These are phyloP conservation scores for Plemyria rubiginata DNA, from an alignment of 2,888 invertebrate genomes.

Conservation along the genomic window DNA sequence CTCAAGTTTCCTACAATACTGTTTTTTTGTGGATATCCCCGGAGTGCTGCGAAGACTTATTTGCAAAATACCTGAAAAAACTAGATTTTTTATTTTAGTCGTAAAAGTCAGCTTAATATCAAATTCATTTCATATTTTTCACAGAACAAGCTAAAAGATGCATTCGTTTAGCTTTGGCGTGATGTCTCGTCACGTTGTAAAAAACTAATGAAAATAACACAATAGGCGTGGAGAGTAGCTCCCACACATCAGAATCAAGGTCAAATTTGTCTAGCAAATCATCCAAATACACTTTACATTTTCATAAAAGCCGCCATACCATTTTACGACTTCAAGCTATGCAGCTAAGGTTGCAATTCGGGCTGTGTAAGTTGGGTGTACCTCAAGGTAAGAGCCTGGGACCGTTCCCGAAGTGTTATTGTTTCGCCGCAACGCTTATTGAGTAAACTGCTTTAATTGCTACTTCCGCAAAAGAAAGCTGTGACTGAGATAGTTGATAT, in stretches of 20 bases:
- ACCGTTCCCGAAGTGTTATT: slow-evolving; percentile 74
- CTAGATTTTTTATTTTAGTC: too few species aligned
- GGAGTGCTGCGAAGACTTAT: too few species aligned
- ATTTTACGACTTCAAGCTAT: slow-evolving; percentile 39
- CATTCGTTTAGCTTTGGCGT: slow-evolving; percentile 37
- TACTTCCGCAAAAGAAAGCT: slow-evolving; percentile 68
- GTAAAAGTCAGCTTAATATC: too few species aligned
- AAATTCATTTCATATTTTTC: neutral
- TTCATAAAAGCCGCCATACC: slow-evolving; percentile 31
- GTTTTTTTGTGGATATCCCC: too few species aligned
- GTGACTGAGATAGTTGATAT: slow-evolving; percentile 47
- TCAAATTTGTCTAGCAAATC: slow-evolving; percentile 76
- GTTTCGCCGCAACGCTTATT: slow-evolving; percentile 64
- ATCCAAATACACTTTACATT: slow-evolving; percentile 62
- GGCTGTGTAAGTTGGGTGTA: slow-evolving; percentile 38
- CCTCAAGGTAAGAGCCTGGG: slow-evolving; percentile 71
- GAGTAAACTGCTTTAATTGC: slow-evolving; percentile 71
- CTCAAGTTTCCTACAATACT: too few species aligned
- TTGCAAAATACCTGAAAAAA: too few species aligned
- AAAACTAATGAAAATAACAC: slow-evolving; percentile 75
- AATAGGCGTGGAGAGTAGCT: slow-evolving; percentile 71
- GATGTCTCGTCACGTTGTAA: slow-evolving; percentile 59
- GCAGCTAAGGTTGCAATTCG: slow-evolving; percentile 33
- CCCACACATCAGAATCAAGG: slow-evolving; percentile 74
- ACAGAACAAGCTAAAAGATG: slow-evolving; percentile 2